phyloP scores from a whole-genome alignment of 2,888 invertebrate species.

The Pristionchus japonicus region DNA sequence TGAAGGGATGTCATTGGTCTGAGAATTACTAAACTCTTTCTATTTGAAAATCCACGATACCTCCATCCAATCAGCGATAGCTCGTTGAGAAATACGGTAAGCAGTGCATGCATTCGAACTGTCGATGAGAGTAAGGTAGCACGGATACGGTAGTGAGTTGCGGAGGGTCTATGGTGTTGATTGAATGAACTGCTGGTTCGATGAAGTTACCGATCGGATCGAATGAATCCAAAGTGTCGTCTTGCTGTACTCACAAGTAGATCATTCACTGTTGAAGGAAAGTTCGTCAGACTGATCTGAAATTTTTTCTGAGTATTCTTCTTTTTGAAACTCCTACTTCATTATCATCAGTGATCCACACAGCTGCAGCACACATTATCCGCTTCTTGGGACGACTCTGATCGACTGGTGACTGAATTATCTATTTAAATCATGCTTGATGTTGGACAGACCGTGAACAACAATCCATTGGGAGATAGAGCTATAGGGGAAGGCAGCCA shows the following conservation, averaged over 20 bases:
- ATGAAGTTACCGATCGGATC: neutral
- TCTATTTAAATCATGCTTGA: neutral
- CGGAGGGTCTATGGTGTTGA: neutral
- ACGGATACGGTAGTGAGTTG: constrained; percentile 28
- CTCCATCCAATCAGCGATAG: constrained; percentile 31
- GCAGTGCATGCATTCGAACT: constrained; percentile 26
- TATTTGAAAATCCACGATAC: neutral
- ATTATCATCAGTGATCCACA: constrained; percentile 10
- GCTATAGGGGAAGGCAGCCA: neutral
- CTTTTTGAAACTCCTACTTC: too few relatives aligned
- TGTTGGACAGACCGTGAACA: neutral
- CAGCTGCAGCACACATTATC: constrained; percentile 29
- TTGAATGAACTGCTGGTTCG: neutral
- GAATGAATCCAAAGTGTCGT: constrained; percentile 10
- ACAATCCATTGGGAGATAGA: neutral
- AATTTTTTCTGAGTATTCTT: too few relatives aligned
- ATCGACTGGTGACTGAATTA: constrained; percentile 8
- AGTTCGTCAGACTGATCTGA: constrained; percentile 23
- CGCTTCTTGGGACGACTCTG: neutral
- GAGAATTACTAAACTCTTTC: neutral
- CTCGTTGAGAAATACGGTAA: constrained; percentile 28
- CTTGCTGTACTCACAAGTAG: neutral
- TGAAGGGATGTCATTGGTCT: constrained; percentile 22
- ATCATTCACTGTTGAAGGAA: constrained; percentile 29
- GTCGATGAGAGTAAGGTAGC: constrained; percentile 24